Evolutionary conservation across 2,797 vertebrate genomes (phyloP), one percentile per base, ranked within the genome.

Genomic region (Hoplostethus mediterraneus): DNA sequence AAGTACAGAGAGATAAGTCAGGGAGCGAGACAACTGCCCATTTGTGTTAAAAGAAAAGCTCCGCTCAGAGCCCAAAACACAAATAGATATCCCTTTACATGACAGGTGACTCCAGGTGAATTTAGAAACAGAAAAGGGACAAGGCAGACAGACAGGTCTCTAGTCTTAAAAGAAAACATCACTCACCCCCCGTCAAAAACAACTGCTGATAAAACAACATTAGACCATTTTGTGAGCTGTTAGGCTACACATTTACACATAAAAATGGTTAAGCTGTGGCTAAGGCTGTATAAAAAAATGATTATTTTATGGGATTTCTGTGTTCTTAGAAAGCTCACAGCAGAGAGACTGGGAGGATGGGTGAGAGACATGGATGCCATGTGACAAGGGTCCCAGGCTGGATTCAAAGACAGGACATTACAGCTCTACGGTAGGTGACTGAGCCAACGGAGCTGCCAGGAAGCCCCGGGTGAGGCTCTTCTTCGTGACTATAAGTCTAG

Each of bases 1-100:
- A 93, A 91, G 81, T 83, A 77, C 89, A 93, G 80, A 87, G 85
- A 90, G 89, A 91, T 82, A 85, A 86, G 89, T 92, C 91, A 93
- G 82, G 78, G 77, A 66, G 90, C 48, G 71, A 84, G 81, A 87
- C 82, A 88, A 82, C 75, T 85, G 90, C 77, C 86, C 78, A 81
- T 87, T 89, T 84, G 80, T 82, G 71, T 89, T 93, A 85, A 87
- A 83, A 87, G 86, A 90, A 87, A 83, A 86, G 86, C 85, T 88
- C 79, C 82, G 72, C 87, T 84, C 53, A 51, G 70, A 86, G 67
- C 75, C 65, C 65, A 80, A 77, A 85, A 88, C 63, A 65, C 30
- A 76, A 63, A 85, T 28, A 73, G 63, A 87, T 67, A 81, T 89
- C 61, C 69, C 57, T 80, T 72, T 62, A 83, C 72, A 83, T 79